A percentile compares a stretch with the other conserved stretches of the same genome.
phyloP scores from a whole-genome alignment of 2,888 invertebrate species.

The Tenthredo amoena region DNA sequence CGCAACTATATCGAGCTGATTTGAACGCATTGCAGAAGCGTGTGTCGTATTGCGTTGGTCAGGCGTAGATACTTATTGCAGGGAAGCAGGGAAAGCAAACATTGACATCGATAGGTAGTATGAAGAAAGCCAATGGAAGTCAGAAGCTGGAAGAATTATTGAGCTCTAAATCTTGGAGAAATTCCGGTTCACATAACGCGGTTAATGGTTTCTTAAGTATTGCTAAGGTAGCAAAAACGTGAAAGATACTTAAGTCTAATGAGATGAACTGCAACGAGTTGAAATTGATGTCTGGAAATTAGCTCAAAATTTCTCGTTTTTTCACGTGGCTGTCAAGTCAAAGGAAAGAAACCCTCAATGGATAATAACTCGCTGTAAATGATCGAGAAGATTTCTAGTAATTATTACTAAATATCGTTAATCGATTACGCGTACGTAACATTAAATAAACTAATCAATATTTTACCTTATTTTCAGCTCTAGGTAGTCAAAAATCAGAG shows the following conservation, averaged over 20 bases:
- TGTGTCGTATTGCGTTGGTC: conserved; percentile 37
- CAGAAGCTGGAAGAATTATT: neutral
- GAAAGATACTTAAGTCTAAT: neutral
- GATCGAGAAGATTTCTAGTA: neutral
- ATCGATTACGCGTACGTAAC: neutral
- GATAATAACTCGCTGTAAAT: neutral
- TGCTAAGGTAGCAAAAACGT: neutral
- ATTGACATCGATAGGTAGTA: neutral
- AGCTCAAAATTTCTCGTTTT: neutral
- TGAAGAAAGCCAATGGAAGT: neutral
- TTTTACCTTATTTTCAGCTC: neutral
- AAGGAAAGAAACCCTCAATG: neutral
- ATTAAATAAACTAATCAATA: neutral
- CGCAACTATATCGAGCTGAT: neutral
- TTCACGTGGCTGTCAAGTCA: neutral
- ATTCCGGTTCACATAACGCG: neutral
- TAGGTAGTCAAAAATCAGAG: neutral
- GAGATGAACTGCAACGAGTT: neutral
- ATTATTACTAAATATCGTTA: neutral
- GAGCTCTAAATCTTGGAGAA: neutral
- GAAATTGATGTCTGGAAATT: neutral
- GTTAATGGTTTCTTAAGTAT: neutral
- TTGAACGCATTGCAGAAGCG: conserved; percentile 8
- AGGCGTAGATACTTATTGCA: neutral
- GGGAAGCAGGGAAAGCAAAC: neutral